Conservation (phyloP, 2,113 vertebrate genomes). For the Cryptotis parvus region DNA sequence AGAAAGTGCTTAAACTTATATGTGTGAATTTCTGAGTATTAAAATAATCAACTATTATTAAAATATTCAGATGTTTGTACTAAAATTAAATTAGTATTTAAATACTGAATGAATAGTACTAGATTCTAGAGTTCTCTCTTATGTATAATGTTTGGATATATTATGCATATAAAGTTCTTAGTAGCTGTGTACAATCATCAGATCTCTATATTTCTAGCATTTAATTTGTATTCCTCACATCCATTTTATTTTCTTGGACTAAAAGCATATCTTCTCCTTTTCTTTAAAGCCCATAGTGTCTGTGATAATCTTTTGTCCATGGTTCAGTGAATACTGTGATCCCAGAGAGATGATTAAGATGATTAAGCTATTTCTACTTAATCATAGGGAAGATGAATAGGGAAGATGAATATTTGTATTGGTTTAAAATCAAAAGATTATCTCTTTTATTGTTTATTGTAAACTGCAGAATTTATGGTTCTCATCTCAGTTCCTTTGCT, state of each 20-base stretch:
- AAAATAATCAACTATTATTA: neutral
- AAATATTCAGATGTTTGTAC: neutral
- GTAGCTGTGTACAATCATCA: neutral
- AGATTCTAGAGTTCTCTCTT: neutral
- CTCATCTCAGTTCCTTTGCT: neutral
- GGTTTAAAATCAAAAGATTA: neutral
- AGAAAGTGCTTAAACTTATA: too few species aligned
- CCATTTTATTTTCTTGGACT: conserved; percentile 1
- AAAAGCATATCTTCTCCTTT: neutral
- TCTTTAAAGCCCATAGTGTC: neutral
- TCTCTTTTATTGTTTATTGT: neutral
- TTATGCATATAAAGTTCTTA: neutral
- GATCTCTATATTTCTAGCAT: neutral
- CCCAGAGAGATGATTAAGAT: neutral
- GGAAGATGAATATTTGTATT: neutral
- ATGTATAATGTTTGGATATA: neutral
- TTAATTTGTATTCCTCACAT: neutral
- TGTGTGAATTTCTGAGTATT: neutral
- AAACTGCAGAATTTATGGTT: neutral
- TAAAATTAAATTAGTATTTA: neutral
- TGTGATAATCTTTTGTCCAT: neutral
- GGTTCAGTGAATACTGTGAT: neutral
- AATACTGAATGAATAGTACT: neutral
- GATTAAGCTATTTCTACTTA: neutral
- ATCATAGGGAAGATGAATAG: neutral